phyloP scores from a whole-genome alignment of 2,113 vertebrate genomes.

The Microcebus tavaratra region DNA sequence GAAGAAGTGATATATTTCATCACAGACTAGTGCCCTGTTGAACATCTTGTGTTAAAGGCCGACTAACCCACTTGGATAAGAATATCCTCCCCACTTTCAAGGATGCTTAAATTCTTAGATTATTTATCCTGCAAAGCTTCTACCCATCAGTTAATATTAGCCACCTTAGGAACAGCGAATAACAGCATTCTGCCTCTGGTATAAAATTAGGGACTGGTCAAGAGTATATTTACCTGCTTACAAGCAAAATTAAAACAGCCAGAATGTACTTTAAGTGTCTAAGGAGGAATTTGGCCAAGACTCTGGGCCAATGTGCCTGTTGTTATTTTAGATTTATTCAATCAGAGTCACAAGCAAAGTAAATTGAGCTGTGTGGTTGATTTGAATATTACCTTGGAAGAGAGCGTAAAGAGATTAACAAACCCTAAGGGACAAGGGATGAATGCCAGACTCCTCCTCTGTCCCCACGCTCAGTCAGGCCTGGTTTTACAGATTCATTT shows the following conservation, averaged over 20 bases:
- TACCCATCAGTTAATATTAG: not conserved
- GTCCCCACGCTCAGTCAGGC: not conserved
- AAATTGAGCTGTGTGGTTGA: constrained; percentile 45
- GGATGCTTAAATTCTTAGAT: not conserved
- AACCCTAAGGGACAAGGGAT: not conserved
- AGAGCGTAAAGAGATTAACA: constrained; percentile 19
- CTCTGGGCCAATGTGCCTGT: not conserved
- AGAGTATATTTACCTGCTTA: not conserved
- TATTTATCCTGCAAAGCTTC: not conserved
- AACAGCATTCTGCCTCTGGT: not conserved
- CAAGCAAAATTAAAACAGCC: not conserved
- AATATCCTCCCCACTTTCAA: not conserved
- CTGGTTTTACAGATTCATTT: not conserved
- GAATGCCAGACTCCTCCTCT: not conserved
- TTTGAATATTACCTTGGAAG: constrained; percentile 54
- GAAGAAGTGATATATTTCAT: not conserved
- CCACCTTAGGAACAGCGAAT: not conserved
- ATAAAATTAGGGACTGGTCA: not conserved
- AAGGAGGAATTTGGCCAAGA: constrained; percentile 24
- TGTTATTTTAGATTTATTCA: constrained; percentile 56
- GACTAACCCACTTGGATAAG: not conserved
- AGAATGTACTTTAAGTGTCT: not conserved
- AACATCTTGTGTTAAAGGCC: not conserved
- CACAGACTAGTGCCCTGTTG: not conserved
- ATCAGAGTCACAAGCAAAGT: constrained; percentile 42